phyloP scores from a whole-genome alignment of 2,113 vertebrate genomes.

The Chiloscyllium plagiosum region DNA sequence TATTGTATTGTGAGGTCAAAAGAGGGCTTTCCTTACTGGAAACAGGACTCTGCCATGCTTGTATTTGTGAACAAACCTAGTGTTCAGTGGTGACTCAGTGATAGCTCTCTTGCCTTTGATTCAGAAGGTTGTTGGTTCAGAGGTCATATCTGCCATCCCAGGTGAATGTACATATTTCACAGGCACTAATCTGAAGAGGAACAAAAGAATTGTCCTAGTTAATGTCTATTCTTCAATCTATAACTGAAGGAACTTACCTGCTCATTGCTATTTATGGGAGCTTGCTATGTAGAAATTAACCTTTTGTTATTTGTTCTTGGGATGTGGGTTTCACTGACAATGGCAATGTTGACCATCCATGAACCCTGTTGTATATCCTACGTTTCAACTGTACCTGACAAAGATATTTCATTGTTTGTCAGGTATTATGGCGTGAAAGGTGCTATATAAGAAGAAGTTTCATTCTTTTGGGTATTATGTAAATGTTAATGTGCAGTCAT shows the following conservation, averaged over 20 bases:
- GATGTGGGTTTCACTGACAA: no score
- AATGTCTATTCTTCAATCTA: not conserved
- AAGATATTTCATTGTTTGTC: not conserved
- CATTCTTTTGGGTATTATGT: not conserved
- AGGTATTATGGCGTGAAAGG: not conserved
- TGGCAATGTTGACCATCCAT: no score
- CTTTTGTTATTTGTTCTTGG: no score
- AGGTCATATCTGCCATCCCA: not conserved
- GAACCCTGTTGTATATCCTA: no score
- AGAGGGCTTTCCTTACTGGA: not conserved
- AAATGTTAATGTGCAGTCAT: not conserved
- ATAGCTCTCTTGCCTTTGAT: not conserved
- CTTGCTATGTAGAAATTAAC: not conserved
- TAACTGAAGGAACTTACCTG: not conserved
- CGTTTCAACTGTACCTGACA: not conserved
- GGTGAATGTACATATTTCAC: not conserved
- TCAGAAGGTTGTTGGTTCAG: not conserved
- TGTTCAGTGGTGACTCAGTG: not conserved
- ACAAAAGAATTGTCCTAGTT: not conserved
- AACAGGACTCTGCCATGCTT: not conserved
- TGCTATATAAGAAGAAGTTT: not conserved
- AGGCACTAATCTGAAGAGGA: not conserved
- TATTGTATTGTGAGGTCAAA: not conserved
- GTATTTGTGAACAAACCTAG: not conserved
- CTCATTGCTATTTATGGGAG: not conserved